These are phyloP conservation scores for Thymelicus sylvestris DNA, from an alignment of 2,888 invertebrate genomes.

Conservation along the genomic window DNA sequence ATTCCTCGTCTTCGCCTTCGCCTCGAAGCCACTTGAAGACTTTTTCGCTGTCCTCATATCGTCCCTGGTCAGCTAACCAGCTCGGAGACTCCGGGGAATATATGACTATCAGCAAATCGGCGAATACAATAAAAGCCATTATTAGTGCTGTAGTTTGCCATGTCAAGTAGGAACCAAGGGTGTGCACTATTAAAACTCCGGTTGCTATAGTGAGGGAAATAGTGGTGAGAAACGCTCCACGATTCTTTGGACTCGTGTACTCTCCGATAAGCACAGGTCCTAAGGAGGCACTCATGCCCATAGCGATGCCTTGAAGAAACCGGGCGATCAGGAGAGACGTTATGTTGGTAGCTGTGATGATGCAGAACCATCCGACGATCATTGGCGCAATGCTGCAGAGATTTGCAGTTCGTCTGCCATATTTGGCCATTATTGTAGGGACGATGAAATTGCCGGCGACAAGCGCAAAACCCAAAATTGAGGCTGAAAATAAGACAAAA, in stretches of 20 bases:
- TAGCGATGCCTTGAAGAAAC: constrained; percentile 72
- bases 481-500: constrained; percentile 53
- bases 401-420: constrained; percentile 81
- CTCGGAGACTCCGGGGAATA: constrained; percentile 86
- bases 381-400: constrained; percentile 73
- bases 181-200: constrained; percentile 85
- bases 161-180: constrained; percentile 82
- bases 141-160: constrained; percentile 84
- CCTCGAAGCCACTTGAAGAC: constrained; percentile 85
- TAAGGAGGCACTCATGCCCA: constrained; percentile 79
- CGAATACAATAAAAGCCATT: constrained; percentile 69
- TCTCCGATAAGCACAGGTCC: constrained; percentile 82
- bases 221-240: constrained; percentile 85
- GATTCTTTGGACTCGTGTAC: constrained; percentile 81
- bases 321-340: constrained; percentile 59
- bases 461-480: constrained; percentile 64
- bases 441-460: constrained; percentile 64
- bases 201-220: constrained; percentile 84
- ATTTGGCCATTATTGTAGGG: constrained; percentile 76
- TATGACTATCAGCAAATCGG: constrained; percentile 68
- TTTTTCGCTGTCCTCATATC: constrained; percentile 77
- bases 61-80: constrained; percentile 85
- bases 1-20: constrained; percentile 64
- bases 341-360: constrained; percentile 67
- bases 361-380: constrained; percentile 80